Conservation (phyloP, 2,888 invertebrate genomes). For the Cetonia aurata region DNA sequence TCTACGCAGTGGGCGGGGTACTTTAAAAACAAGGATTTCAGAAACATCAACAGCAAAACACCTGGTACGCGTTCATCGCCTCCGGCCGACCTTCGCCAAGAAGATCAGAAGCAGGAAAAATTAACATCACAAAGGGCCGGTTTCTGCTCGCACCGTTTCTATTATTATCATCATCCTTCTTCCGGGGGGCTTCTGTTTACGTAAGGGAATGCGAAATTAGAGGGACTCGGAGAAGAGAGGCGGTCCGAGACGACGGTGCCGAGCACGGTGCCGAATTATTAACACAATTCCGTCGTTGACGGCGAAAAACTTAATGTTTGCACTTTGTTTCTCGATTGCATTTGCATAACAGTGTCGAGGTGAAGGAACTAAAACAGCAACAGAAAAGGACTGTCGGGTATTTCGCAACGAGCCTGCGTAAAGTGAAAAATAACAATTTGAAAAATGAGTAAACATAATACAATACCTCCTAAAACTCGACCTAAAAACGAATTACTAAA, state of each 20-base stretch:
- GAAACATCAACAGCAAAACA: constrained; percentile 37
- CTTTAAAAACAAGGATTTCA: constrained; percentile 20
- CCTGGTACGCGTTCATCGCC: constrained; percentile 27
- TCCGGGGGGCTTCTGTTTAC: constrained; percentile 7
- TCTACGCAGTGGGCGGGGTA: background rate
- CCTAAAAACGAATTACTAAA: too few species aligned
- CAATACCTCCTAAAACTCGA: too few species aligned
- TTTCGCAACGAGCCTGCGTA: too few species aligned
- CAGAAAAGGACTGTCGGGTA: too few species aligned
- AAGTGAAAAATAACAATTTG: too few species aligned
- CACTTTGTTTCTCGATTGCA: constrained; percentile 40
- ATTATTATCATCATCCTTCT: constrained; percentile 19
- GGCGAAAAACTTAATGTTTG: constrained; percentile 38
- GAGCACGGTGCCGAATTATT: constrained; percentile 21
- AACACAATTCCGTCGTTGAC: constrained; percentile 27
- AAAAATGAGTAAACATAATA: too few species aligned
- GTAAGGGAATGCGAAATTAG: constrained; percentile 34
- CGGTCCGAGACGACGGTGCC: constrained; percentile 13
- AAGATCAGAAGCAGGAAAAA: constrained; percentile 34
- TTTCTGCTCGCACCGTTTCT: constrained; percentile 15
- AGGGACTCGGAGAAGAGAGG: constrained; percentile 3
- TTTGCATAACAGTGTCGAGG: constrained; percentile 33
- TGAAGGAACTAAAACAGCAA: background rate
- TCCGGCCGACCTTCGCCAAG: constrained; percentile 11
- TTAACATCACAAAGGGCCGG: constrained; percentile 36